Conservation (phyloP, 2,888 invertebrate species). For the Merodon equestris region DNA sequence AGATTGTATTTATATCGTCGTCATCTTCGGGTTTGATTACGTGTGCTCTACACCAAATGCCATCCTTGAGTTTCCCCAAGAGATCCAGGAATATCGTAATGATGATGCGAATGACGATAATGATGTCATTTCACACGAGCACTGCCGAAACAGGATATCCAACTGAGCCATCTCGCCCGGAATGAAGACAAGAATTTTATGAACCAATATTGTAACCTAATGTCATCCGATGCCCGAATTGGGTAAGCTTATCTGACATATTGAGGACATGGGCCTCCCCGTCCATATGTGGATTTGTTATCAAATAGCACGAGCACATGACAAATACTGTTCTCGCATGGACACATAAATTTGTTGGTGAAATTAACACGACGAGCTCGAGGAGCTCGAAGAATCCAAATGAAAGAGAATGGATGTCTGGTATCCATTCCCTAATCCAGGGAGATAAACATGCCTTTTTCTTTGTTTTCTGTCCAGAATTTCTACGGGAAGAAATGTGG, state of each 20-base stretch:
- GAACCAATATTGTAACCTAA: conserved; percentile 47
- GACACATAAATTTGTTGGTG: conserved; percentile 44
- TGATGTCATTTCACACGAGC: conserved; percentile 44
- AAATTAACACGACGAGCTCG: conserved; percentile 50
- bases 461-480: neutral
- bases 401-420: neutral
- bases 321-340: neutral
- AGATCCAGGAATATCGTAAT: conserved; percentile 12
- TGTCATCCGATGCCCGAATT: conserved; percentile 34
- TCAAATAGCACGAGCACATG: conserved; percentile 39
- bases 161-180: conserved; percentile 20
- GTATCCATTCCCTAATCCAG: conserved; percentile 38
- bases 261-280: conserved; percentile 35
- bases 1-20: conserved; percentile 6
- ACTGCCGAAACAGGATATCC: neutral
- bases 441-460: conserved; percentile 1
- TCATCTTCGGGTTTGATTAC: neutral
- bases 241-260: conserved; percentile 57
- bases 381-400: conserved; percentile 7
- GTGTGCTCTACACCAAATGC: no score
- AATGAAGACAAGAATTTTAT: conserved; percentile 52
- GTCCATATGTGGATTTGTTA: conserved; percentile 32
- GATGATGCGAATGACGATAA: conserved; percentile 14
- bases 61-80: conserved; percentile 21
- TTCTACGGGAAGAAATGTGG: neutral